Evolutionary conservation across 2,888 invertebrate species (phyloP), one percentile per base, ranked within the genome.

Genomic region (Synergus japonicus): DNA sequence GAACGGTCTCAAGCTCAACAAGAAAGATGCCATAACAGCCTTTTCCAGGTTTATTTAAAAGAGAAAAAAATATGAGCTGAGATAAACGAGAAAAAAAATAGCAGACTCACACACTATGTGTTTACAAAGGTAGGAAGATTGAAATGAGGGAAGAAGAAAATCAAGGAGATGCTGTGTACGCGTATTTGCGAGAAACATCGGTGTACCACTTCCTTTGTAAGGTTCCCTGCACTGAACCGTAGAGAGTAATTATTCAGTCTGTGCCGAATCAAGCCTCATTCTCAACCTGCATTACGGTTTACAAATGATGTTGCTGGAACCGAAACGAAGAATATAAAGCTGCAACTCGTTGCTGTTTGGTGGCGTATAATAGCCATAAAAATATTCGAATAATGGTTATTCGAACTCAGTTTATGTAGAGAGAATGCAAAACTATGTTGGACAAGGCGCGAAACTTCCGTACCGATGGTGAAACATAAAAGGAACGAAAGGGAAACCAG

Each of bases 191-290:
- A 15, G 29, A 54, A 49, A 49, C 49, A 2, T 54, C 4, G 73
- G 54, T 37, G 8, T 29, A 49, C 22, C 13, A 46, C 4, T 15
- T 37, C 5, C n/a, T 54, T 37, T 37, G 54, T 37, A 73, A 49
- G 15, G 37, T 10, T 37, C 2, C 4, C 37, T 29, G 22, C 15
- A 54, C 37, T 41, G 46, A 67, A 54, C 37, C 1, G 4, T 9
- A 13, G 37, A 73, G 15, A 73, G 73, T 73, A 73, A 73, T 73
- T 73, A 73, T 73, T 73, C 37, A 73, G 54, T 29, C 54, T 54
- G 54, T 54, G 54, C 49, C 37, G 3, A 54, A 73, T 4, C 10
- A 64, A 65, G 43, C 41, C 43, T 43, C 41, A 15, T 5, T 9
- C 29, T 63, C 29, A 7, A 29, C 63, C 63, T 7, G 54, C 5